phyloP scores from a whole-genome alignment of 2,797 vertebrate species.

The Graptemys geographica region DNA sequence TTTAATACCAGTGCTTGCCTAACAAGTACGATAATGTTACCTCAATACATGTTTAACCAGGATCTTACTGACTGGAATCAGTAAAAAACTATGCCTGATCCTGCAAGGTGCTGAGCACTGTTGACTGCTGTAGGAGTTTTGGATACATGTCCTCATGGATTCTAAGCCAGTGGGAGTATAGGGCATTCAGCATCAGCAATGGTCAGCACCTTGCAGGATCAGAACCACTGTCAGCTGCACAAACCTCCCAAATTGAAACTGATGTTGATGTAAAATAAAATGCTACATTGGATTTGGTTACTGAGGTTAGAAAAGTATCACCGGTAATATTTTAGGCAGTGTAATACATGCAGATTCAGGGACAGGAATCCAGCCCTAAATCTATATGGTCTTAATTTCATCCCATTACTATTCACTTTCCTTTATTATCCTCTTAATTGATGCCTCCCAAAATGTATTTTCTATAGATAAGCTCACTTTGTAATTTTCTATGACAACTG shows the following conservation, averaged over 20 bases:
- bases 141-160: background rate
- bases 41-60: background rate
- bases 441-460: background rate
- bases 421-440: background rate
- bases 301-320: background rate
- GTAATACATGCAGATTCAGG: background rate
- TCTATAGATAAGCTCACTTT: background rate
- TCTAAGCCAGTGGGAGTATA: background rate
- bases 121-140: background rate
- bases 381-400: background rate
- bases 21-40: background rate
- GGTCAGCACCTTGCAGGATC: background rate
- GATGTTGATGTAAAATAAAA: background rate
- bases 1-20: too few relatives aligned
- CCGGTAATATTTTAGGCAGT: background rate
- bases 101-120: too few relatives aligned
- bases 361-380: background rate
- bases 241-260: background rate
- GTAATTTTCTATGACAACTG: background rate
- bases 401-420: background rate
- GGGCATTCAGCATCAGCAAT: background rate
- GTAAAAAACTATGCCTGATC: too few relatives aligned
- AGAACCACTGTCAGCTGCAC: background rate
- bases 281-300: background rate
- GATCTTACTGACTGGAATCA: background rate